phyloP scores from a whole-genome alignment of 2,888 invertebrate genomes.

The Crossocerus cetratus region DNA sequence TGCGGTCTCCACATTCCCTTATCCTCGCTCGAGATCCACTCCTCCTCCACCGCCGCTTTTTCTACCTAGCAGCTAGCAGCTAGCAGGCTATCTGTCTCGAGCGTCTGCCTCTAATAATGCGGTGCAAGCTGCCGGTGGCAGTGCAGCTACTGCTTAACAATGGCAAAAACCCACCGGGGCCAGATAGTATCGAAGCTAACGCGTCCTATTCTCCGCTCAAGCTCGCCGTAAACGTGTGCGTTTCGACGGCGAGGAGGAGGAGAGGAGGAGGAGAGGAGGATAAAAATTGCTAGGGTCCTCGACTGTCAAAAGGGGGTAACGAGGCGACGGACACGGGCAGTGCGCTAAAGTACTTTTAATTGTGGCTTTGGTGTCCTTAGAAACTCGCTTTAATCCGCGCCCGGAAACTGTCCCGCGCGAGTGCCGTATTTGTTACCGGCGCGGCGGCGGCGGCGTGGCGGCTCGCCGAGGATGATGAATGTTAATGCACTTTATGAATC shows the following conservation, averaged over 20 bases:
- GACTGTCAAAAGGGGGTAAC: not conserved
- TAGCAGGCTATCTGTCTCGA: too few species aligned
- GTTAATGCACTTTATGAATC: conserved; percentile 27
- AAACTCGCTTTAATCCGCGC: conserved; percentile 12
- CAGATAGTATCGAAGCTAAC: too few species aligned
- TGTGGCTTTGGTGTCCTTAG: not conserved
- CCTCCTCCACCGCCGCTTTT: not conserved
- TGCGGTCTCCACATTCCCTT: too few species aligned
- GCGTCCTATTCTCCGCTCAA: too few species aligned
- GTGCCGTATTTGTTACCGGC: conserved; percentile 9
- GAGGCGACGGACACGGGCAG: not conserved
- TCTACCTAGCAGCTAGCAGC: too few species aligned
- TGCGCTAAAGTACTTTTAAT: not conserved
- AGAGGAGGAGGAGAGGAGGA: too few species aligned
- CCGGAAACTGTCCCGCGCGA: not conserved
- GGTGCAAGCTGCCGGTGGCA: not conserved
- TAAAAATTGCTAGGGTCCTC: not conserved
- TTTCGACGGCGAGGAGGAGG: too few species aligned
- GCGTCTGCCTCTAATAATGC: not conserved
- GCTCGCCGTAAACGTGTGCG: too few species aligned
- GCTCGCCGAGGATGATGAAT: conserved; percentile 20
- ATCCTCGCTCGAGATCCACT: not conserved
- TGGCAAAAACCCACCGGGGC: not conserved
- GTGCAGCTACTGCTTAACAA: not conserved
- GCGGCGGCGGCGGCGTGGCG: too few species aligned